Evolutionary conservation across 1,140 invertebrate species (phyloP).

Genomic region (Aleiodes sp.): DNA sequence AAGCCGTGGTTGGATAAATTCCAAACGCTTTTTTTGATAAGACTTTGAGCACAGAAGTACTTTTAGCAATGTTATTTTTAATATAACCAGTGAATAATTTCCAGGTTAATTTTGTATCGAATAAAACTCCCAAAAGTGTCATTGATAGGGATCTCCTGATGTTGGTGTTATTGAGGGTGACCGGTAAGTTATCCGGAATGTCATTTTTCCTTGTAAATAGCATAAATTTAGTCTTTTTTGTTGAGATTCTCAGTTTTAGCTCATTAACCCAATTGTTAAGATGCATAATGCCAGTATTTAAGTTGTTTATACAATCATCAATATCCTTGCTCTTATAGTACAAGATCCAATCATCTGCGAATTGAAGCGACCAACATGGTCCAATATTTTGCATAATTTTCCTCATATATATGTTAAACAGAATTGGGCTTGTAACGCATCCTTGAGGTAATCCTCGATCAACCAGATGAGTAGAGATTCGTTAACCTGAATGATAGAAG

Average conservation of each 20-base stretch:
- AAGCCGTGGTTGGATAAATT: conserved; percentile 24
- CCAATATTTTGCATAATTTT: not conserved
- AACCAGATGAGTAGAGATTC: not conserved
- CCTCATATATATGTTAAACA: not conserved
- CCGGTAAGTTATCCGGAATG: not conserved
- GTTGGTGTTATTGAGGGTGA: conserved; percentile 12
- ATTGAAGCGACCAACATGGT: not conserved
- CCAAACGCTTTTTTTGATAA: conserved; percentile 28
- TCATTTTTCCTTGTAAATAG: conserved; percentile 20
- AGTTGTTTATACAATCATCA: not conserved
- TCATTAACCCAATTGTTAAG: not conserved
- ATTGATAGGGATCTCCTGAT: conserved; percentile 15
- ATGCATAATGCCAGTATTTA: not conserved
- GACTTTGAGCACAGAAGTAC: conserved; percentile 23
- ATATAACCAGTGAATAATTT: conserved; percentile 24
- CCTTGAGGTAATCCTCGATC: too few species aligned
- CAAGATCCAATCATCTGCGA: not conserved
- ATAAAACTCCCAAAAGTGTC: conserved; percentile 28
- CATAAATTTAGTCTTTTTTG: conserved; percentile 26
- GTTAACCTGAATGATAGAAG: not conserved
- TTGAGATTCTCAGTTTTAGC: not conserved
- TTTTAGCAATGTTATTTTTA: conserved; percentile 14
- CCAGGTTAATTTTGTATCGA: conserved; percentile 38
- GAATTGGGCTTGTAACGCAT: too few species aligned
- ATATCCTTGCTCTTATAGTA: not conserved